A percentile compares a stretch with the other conserved stretches of the same genome.
Evolutionary conservation across 2,113 vertebrate genomes (phyloP).

Genomic region (Andinoacara biseriatus): DNA sequence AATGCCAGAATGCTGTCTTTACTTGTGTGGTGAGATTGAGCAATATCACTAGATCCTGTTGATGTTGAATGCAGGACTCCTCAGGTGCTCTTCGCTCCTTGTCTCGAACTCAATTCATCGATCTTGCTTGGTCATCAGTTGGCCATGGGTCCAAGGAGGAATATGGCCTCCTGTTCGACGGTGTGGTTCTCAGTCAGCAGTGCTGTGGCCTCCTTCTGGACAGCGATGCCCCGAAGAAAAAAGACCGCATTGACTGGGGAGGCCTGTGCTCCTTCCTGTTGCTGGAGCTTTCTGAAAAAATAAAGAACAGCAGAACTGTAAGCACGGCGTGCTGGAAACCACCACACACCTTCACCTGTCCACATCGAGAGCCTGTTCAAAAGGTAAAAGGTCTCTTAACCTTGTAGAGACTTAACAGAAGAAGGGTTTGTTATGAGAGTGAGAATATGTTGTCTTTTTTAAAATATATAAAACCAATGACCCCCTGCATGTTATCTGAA

Average conservation of each 20-base stretch:
- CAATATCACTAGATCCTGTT: neutral
- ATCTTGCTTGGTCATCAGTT: conserved; percentile 69
- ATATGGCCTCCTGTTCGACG: conserved; percentile 85
- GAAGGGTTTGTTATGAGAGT: neutral
- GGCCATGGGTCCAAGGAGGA: conserved; percentile 79
- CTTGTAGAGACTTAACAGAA: neutral
- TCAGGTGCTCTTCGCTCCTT: conserved; percentile 59
- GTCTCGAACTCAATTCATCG: conserved; percentile 79
- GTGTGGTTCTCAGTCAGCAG: conserved; percentile 74
- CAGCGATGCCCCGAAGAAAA: conserved; percentile 75
- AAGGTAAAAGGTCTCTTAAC: conserved; percentile 66
- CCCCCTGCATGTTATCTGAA: conserved; percentile 32
- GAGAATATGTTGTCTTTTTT: neutral
- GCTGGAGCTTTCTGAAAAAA: conserved; percentile 81
- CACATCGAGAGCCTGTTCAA: conserved; percentile 84
- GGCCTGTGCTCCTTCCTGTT: conserved; percentile 84
- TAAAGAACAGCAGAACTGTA: conserved; percentile 70
- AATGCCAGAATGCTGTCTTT: neutral
- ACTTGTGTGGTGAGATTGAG: neutral
- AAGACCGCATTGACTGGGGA: conserved; percentile 82
- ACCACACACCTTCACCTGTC: conserved; percentile 73
- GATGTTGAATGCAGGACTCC: conserved; percentile 58
- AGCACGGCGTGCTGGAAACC: conserved; percentile 80
- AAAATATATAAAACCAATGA: neutral
- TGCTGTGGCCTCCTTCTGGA: conserved; percentile 81